Percentiles rank a stretch among this genome's conserved stretches.
phyloP scores from a whole-genome alignment of 2,797 vertebrate genomes.

The Sebastes goodei region DNA sequence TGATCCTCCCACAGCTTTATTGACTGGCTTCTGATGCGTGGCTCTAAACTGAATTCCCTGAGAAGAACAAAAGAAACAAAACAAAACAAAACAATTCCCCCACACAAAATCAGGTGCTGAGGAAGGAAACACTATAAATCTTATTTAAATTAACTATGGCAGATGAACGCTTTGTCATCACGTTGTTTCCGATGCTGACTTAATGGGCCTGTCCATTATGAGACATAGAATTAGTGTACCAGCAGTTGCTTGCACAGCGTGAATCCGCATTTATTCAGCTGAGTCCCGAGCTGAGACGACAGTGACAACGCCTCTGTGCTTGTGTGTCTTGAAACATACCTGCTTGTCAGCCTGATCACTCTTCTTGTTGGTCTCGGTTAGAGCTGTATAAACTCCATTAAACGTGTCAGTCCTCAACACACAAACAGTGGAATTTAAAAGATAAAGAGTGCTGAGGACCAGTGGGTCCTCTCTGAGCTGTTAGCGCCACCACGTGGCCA shows the following conservation, averaged over 20 bases:
- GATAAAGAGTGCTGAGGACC: background rate
- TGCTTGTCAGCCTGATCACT: background rate
- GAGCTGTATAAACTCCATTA: background rate
- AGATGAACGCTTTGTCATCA: background rate
- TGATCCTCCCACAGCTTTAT: background rate
- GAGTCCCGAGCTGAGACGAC: background rate
- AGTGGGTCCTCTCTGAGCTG: background rate
- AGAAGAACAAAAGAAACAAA: background rate
- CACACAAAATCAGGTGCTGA: background rate
- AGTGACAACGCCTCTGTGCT: background rate
- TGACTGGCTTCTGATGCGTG: background rate
- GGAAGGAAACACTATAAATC: background rate
- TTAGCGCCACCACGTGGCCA: conserved; percentile 31
- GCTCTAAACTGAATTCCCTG: background rate
- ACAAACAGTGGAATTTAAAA: background rate
- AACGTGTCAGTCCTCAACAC: background rate
- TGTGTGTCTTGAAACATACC: background rate
- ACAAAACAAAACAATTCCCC: background rate
- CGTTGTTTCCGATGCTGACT: background rate
- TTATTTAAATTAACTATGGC: background rate
- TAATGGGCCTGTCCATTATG: background rate
- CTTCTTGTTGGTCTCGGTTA: background rate
- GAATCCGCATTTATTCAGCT: background rate
- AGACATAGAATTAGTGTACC: background rate
- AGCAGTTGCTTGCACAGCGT: background rate